phyloP scores from a whole-genome alignment of 2,888 invertebrate species.

The Dromius quadrimaculatus region DNA sequence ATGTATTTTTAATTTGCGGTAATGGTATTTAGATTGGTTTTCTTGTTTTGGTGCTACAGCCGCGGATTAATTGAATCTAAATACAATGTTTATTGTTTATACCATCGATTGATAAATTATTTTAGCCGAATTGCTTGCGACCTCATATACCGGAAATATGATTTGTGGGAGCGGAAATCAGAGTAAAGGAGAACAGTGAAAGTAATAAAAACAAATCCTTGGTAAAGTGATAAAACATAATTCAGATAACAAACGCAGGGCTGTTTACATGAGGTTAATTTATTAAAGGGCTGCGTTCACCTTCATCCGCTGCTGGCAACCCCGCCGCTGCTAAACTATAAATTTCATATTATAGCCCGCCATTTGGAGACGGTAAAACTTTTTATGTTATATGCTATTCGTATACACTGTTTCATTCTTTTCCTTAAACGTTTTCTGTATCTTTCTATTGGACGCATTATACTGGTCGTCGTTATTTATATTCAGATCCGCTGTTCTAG shows the following conservation, averaged over 20 bases:
- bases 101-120: constrained; percentile 10
- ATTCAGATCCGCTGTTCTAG: constrained; percentile 46
- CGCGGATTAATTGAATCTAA: background rate
- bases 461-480: constrained; percentile 45
- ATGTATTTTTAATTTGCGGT: constrained; percentile 26
- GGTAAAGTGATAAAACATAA: constrained; percentile 49
- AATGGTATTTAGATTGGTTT: background rate
- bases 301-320: constrained; percentile 30
- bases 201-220: constrained; percentile 43
- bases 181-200: constrained; percentile 22
- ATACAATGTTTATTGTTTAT: background rate
- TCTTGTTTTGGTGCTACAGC: background rate
- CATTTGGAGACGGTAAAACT: constrained; percentile 43
- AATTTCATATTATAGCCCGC: constrained; percentile 41
- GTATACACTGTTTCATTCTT: constrained; percentile 51
- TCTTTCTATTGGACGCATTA: constrained; percentile 49
- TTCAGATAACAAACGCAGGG: constrained; percentile 45
- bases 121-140: background rate
- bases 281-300: constrained; percentile 45
- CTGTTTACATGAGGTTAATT: constrained; percentile 50
- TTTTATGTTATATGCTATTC: constrained; percentile 50
- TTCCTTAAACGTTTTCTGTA: constrained; percentile 49
- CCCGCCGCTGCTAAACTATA: constrained; percentile 30
- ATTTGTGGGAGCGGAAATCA: constrained; percentile 41
- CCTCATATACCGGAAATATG: constrained; percentile 21